Base-by-base conservation (phyloP, 2,888 invertebrate genomes). In the Mesorhabditis sp. region DNA sequence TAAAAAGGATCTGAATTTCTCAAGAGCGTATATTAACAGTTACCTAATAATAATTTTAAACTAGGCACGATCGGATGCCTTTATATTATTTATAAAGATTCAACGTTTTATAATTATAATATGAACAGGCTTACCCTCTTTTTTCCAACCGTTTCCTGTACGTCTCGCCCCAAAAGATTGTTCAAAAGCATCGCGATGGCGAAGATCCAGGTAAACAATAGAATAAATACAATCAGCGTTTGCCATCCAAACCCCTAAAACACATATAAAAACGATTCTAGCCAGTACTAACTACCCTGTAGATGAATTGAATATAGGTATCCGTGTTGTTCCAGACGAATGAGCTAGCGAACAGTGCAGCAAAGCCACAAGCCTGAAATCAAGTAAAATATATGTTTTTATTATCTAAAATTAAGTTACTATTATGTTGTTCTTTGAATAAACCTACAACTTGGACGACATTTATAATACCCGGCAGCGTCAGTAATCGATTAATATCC, bases 231-330 rank as follows among this genome's bases (percentile, higher is more conserved):
- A 65, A 78, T 76, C 28, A 78, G 64, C 28, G 74, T 75, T 70
- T 78, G 78, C 78, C 78, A 78, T 41, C 78, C 78, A 43, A 71
- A 78, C 4, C 74, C 72, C 78, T 78, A 45, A 67, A 76, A 70
- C 10, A 5, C 4, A 45, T 58, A 15, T 41, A 67, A 64, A 62
- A 68, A 41, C 64, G 10, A 43, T 61, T 45, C 45, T 13, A 44
- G 4, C 45, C 41, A 45, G 43, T 64, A 15, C 64, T 64, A 43
- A 72, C 70, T 62, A 76, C 78, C 44, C 50, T 74, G 62, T 75
- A 78, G 45, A 78, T 74, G 58, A 80, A 80, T 50, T 77, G 77
- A 62, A 80, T 77, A 62, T 75, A 78, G 7, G 76, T 71, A 72
- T 80, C 68, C 63, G 73, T 75, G n/a, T 72, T 73, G 7, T 67